Base-by-base conservation (phyloP, 1,140 invertebrate species). In the Rhyzopertha dominica region DNA sequence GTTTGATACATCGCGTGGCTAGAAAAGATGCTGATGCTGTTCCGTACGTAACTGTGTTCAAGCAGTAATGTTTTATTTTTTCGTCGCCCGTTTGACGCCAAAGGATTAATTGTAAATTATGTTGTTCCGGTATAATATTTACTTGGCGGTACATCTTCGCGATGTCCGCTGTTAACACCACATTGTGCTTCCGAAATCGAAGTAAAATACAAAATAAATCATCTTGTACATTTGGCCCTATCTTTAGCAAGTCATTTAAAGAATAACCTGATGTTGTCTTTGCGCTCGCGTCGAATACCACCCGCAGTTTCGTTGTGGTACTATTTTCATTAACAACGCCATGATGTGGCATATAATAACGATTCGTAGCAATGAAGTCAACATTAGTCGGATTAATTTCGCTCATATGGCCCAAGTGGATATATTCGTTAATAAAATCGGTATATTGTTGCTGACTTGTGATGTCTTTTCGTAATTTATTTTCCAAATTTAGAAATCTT, bases 151-250 rank as follows among this genome's bases (percentile, higher is more conserved):
- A 70, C 53, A 65, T 66, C 42, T 69, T 61, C 10, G 48, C n/a
- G n/a, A n/a, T n/a, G n/a, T n/a, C n/a, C n/a, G n/a, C n/a, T n/a
- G n/a, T n/a, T n/a, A n/a, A n/a, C n/a, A n/a, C n/a, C n/a, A n/a
- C n/a, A 13, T 24, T 44, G 34, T 64, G 53, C 19, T 39, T 43
- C 26, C 69, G 28, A 57, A 66, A 71, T 35, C 65, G 58, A 13
- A 71, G 47, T 3, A 71, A 18, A 26, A 69, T 48, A 24, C 51
- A 47, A 19, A 59, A 32, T 13, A 71, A n/a, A n/a, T n/a, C n/a
- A n/a, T n/a, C n/a, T n/a, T n/a, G n/a, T 0, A 74, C 35, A 38
- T 62, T 60, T 4, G 71, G 67, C 9, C 68, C 70, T 12, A 56
- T 51, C 10, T 66, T 16, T 9, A 71, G 32, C 9, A 53, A 47